phyloP scores from a whole-genome alignment of 1,140 invertebrate genomes.

The Lordiphosa stackelbergi region DNA sequence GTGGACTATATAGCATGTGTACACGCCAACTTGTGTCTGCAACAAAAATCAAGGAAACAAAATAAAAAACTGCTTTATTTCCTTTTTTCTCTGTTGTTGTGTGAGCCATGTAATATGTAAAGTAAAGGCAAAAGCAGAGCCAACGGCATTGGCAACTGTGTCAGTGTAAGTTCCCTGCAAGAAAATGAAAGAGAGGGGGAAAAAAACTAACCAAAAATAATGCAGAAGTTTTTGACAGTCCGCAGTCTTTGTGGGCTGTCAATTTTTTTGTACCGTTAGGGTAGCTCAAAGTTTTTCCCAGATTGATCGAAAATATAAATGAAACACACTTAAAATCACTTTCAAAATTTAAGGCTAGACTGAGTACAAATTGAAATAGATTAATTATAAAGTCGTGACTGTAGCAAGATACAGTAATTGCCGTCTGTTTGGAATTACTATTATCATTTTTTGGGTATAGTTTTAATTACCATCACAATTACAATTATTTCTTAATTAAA shows the following conservation, averaged over 20 bases:
- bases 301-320: no score
- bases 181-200: constrained; percentile 26
- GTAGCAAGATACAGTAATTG: no score
- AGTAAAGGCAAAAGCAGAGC: no score
- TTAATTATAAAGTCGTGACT: no score
- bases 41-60: constrained; percentile 64
- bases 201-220: constrained; percentile 28
- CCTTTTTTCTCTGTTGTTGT: constrained; percentile 5
- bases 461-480: no score
- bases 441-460: no score
- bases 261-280: constrained; percentile 10
- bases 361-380: no score
- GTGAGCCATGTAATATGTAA: constrained; percentile 11
- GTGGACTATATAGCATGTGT: constrained; percentile 19
- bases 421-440: no score
- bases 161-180: constrained; percentile 30
- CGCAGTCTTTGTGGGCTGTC: constrained; percentile 28
- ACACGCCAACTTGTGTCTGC: constrained; percentile 60
- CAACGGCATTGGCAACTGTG: constrained; percentile 43
- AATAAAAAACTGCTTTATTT: constrained; percentile 36
- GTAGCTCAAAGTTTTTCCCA: constrained; percentile 15
- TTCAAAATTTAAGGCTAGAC: no score
- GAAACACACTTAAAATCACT: no score
- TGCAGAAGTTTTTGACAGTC: constrained; percentile 48
- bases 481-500: no score